Percentiles rank a stretch among this genome's conserved stretches.
phyloP scores from a whole-genome alignment of 1,140 invertebrate genomes.

The Phymorhynchus buccinoides region DNA sequence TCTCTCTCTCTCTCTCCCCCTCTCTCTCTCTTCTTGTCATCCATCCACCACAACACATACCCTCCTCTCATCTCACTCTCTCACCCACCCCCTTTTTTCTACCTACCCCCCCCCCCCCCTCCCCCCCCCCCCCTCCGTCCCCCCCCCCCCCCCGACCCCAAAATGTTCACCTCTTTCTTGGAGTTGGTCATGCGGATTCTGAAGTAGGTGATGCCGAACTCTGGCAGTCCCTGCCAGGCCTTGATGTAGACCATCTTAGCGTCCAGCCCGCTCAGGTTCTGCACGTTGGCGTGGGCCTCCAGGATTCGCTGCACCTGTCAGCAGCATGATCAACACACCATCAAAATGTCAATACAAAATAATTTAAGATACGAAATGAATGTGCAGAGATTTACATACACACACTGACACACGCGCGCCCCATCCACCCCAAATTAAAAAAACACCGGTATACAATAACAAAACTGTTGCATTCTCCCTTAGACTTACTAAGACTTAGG shows the following conservation, averaged over 20 bases:
- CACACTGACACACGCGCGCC: no score
- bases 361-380: no score
- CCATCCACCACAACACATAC: no score
- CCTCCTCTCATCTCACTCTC: no score
- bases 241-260: conserved; percentile 98
- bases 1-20: background rate
- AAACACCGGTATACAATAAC: no score
- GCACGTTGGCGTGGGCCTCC: conserved; percentile 97
- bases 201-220: conserved; percentile 96
- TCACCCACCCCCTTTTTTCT: background rate
- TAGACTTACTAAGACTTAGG: no score
- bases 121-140: background rate
- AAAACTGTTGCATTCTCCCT: no score
- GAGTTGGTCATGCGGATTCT: conserved; percentile 88
- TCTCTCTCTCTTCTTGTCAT: background rate
- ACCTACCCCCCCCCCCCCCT: no score
- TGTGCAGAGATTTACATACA: no score
- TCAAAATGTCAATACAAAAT: background rate
- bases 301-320: conserved; percentile 92
- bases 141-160: no score
- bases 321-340: conserved; percentile 74
- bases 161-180: conserved; percentile 73
- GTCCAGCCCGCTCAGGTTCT: conserved; percentile 89
- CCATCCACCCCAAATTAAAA: no score
- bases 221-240: conserved; percentile 96